A percentile compares a stretch with the other conserved stretches of the same genome.
phyloP scores from a whole-genome alignment of 1,140 invertebrate species.

The Heliconius congener region DNA sequence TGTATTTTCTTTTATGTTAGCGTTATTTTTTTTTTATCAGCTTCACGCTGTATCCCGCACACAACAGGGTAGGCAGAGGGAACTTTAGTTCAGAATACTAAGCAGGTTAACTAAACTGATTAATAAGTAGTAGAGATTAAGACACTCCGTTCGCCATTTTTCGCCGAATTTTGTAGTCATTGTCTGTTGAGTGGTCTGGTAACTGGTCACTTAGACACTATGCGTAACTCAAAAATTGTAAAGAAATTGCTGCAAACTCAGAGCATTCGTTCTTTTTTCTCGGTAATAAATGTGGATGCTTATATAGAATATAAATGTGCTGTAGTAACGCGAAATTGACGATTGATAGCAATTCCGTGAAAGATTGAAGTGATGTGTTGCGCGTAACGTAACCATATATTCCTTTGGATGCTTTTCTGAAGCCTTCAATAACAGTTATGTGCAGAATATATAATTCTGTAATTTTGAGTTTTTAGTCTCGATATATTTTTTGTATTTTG shows the following conservation, averaged over 20 bases:
- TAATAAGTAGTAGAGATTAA: no score
- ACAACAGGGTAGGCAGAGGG: no score
- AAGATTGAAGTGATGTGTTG: background rate
- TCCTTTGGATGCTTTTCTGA: background rate
- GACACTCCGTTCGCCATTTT: no score
- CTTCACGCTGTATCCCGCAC: no score
- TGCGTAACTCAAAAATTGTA: background rate
- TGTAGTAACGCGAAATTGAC: background rate
- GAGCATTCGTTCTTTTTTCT: background rate
- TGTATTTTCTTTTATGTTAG: no score
- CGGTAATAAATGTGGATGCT: background rate
- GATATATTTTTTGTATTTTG: background rate
- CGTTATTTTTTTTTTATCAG: no score
- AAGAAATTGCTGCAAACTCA: background rate
- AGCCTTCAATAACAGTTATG: background rate
- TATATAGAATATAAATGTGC: constrained; percentile 6
- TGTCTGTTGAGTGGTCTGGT: no score
- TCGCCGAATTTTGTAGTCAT: no score
- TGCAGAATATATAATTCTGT: background rate
- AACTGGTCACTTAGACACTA: no score
- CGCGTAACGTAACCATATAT: background rate
- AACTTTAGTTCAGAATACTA: no score
- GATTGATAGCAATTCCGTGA: background rate
- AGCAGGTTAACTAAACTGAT: no score
- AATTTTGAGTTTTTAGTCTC: background rate